phyloP scores from a whole-genome alignment of 2,113 vertebrate species.

The human region GRCh38 chr4:26997501-26998000 shows the following conservation, averaged over 20 bases:
- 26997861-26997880: not conserved
- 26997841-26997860: slow-evolving; percentile 6
- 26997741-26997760: not conserved
- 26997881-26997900: not conserved
- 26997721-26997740: not conserved
- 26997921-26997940: not conserved
- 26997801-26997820: not conserved
- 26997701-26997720: not conserved
- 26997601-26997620: slow-evolving; percentile 39
- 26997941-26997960: slow-evolving; percentile 4
- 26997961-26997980: not conserved
- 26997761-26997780: not conserved
- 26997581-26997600: slow-evolving; percentile 31
- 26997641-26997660: not conserved
- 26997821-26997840: slow-evolving; percentile 13
- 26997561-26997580: slow-evolving; percentile 9
- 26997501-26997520: slow-evolving; percentile 33
- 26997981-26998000: slow-evolving; percentile 8
- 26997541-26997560: slow-evolving; percentile 23
- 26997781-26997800: not conserved
- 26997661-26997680: slow-evolving; percentile 25
- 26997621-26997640: slow-evolving; percentile 24
- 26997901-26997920: not conserved
- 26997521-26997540: slow-evolving; percentile 31
- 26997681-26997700: slow-evolving; percentile 42